Conservation (phyloP, 2,113 vertebrate species). For the Rhinolophus ferrumequinum region DNA sequence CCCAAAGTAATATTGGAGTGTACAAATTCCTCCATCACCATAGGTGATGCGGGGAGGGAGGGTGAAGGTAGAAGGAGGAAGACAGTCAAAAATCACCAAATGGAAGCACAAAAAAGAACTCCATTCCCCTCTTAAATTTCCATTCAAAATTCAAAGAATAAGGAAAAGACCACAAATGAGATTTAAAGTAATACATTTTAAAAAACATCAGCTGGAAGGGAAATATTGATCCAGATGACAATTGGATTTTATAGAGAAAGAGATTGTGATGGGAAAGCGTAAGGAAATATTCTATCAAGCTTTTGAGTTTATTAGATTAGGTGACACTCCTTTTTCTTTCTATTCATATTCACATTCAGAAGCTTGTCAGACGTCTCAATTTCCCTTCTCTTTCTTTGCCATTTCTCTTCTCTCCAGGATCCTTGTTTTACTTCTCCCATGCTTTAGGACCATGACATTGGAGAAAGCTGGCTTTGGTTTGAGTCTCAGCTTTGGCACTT, state of each 20-base stretch:
- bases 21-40: not conserved
- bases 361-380: not conserved
- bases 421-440: not conserved
- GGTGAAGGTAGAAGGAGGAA: not conserved
- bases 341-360: not conserved
- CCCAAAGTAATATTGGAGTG: not conserved
- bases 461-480: not conserved
- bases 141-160: not conserved
- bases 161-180: not conserved
- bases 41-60: not conserved
- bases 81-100: not conserved
- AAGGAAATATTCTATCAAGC: not conserved
- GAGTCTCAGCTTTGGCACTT: slow-evolving; percentile 37
- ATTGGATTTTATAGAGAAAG: not conserved
- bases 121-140: not conserved
- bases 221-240: not conserved
- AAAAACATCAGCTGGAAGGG: not conserved
- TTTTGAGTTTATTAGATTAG: not conserved
- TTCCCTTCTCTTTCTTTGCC: not conserved
- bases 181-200: not conserved
- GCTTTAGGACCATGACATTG: not conserved
- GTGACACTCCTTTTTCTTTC: not conserved
- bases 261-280: not conserved
- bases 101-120: not conserved
- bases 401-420: not conserved